Conservation (phyloP, 2,113 vertebrate species). For the Empidonax traillii region DNA sequence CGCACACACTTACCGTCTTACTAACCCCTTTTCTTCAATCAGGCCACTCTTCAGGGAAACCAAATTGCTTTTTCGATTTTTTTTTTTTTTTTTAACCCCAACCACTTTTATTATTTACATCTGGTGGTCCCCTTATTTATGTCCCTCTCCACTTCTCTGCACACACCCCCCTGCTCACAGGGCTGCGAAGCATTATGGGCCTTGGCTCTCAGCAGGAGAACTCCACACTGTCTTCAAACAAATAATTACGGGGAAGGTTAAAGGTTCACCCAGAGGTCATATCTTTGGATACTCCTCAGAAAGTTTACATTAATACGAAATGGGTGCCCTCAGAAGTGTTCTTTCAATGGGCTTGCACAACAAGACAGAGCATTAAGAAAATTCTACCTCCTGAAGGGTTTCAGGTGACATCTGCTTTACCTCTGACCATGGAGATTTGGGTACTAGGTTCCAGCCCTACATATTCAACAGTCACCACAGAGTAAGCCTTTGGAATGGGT, state of each 20-base stretch:
- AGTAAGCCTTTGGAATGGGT: neutral
- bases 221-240: constrained; percentile 99
- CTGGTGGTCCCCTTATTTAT: constrained; percentile 91
- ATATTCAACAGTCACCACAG: constrained; percentile 3
- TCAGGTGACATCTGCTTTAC: constrained; percentile 32
- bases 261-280: constrained; percentile 93
- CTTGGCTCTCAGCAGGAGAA: constrained; percentile 91
- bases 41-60: constrained; percentile 70
- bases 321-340: constrained; percentile 71
- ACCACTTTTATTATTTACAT: constrained; percentile 95
- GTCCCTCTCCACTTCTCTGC: constrained; percentile 76
- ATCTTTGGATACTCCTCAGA: constrained; percentile 93
- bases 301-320: constrained; percentile 90
- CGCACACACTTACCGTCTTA: constrained; percentile 20
- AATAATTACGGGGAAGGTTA: constrained; percentile 99
- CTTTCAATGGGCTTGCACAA: constrained; percentile 68
- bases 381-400: constrained; percentile 60
- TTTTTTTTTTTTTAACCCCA: constrained; percentile 69
- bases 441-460: neutral
- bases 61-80: constrained; percentile 65
- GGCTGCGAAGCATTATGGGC: constrained; percentile 83
- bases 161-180: constrained; percentile 69
- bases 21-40: constrained; percentile 68
- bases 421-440: constrained; percentile 12
- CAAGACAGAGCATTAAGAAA: constrained; percentile 70